Evolutionary conservation across 2,113 vertebrate species (phyloP).

Genomic region (Ornithorhynchus anatinus): DNA sequence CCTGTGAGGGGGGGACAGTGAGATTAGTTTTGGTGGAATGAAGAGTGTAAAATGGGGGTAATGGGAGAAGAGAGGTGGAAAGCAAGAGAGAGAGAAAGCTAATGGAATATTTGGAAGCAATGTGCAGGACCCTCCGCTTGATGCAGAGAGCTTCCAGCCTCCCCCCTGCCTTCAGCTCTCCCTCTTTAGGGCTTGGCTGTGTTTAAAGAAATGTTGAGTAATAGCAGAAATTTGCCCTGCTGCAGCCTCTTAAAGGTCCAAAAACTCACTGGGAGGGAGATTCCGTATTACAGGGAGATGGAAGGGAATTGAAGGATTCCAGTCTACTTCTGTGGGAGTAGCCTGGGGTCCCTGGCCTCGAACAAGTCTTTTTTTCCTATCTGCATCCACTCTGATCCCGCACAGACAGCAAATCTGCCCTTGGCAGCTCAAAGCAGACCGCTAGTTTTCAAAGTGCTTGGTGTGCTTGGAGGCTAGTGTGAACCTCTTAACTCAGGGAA

Average conservation of each 20-base stretch:
- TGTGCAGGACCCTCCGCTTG: too few species aligned
- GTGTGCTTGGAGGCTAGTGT: not conserved
- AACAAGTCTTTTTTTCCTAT: not conserved
- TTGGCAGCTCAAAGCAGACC: too few species aligned
- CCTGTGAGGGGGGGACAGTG: too few species aligned
- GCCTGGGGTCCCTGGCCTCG: not conserved
- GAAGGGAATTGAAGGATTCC: too few species aligned
- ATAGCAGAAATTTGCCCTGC: not conserved
- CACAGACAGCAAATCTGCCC: not conserved
- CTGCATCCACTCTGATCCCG: not conserved
- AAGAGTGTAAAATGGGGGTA: not conserved
- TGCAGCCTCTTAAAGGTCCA: not conserved
- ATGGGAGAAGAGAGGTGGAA: not conserved
- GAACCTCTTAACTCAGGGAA: not conserved
- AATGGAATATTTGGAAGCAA: too few species aligned
- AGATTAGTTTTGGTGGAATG: not conserved
- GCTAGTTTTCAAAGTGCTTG: not conserved
- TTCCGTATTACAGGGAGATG: not conserved
- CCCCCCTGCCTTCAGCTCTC: not conserved
- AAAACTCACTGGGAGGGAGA: not conserved
- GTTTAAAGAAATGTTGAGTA: not conserved
- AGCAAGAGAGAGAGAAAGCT: not conserved
- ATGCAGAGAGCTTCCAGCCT: too few species aligned
- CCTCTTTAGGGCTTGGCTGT: not conserved
- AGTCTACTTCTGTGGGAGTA: not conserved